Base-by-base conservation (phyloP, 2,888 invertebrate species). In the Apamea sordens region DNA sequence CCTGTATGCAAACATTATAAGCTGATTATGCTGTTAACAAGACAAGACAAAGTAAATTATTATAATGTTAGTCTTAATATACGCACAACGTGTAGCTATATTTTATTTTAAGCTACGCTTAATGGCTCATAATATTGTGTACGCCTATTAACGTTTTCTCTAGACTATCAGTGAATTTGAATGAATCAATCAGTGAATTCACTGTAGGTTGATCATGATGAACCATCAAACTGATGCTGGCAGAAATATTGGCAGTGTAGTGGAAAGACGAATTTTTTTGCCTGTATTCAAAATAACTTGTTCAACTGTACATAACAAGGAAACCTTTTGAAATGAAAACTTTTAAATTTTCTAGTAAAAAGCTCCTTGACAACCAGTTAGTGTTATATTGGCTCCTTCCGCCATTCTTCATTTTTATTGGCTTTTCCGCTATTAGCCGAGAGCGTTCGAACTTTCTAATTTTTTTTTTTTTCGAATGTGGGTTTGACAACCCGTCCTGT, bases 331-430 rank as follows among this genome's bases (percentile, higher is more conserved):
- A 15, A 44, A 36, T 11, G n/a, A 70, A 70, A 47, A 13, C 32
- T 73, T 86, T 68, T 44, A 36, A 78, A 70, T 73, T 63, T 79
- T 67, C 36, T 44, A 70, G 70, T 18, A 67, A 83, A 61, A 73
- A 75, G 24, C 65, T 69, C 44, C 53, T 75, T 78, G 72, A 78
- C 71, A 90, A 81, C 87, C 83, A 83, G 87, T 91, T 89, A 89
- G 82, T 88, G 88, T 90, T 79, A 53, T 76, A 79, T 79, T 79
- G 64, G 84, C 78, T 73, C 21, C 64, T 73, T 75, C 73, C 79
- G 70, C 74, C 44, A 73, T 73, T 78, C 41, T 74, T 79, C n/a
- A 59, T 79, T 84, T 86, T 78, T 78, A 78, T 79, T 83, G 47
- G 61, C 32, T 69, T 86, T 86, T 75, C 53, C 74, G 74, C 67